Conservation (phyloP, 2,888 invertebrate species). For the Ophion costatus region DNA sequence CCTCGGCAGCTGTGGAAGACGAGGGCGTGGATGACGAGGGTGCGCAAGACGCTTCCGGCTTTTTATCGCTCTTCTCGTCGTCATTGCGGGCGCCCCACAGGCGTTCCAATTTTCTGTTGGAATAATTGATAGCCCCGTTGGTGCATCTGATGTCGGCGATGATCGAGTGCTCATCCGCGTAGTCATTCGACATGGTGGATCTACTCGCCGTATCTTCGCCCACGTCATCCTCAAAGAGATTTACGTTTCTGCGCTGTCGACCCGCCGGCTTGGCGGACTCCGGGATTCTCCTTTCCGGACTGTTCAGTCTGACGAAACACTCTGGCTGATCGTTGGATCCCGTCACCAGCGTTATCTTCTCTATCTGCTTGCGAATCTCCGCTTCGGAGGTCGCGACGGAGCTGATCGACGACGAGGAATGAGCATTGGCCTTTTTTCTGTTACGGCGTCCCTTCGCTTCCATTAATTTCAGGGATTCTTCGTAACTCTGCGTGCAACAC, state of each 20-base stretch:
- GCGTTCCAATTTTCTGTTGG: constrained; percentile 17
- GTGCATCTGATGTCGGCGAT: constrained; percentile 1
- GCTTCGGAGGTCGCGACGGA: not conserved
- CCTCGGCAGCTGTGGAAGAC: not conserved
- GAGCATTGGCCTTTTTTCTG: not conserved
- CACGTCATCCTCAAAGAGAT: constrained; percentile 18
- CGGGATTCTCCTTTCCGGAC: not conserved
- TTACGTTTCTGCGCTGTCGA: not conserved
- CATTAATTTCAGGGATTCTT: constrained; percentile 13
- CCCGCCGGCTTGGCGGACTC: not conserved
- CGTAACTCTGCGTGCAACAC: not conserved
- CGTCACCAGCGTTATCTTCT: constrained; percentile 9
- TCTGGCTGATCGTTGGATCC: not conserved
- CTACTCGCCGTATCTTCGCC: not conserved
- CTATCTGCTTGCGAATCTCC: constrained; percentile 29
- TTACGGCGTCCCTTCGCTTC: constrained; percentile 9
- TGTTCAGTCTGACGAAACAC: not conserved
- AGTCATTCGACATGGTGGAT: not conserved
- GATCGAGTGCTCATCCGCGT: constrained; percentile 10
- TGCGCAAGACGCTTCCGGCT: not conserved
- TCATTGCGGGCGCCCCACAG: not conserved
- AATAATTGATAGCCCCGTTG: constrained; percentile 13
- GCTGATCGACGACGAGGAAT: not conserved
- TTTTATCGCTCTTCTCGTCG: not conserved
- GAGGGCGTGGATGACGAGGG: too few relatives aligned